These are phyloP conservation scores for Catajapyx aquilonaris DNA, from an alignment of 1,140 invertebrate species.

Conservation along the genomic window DNA sequence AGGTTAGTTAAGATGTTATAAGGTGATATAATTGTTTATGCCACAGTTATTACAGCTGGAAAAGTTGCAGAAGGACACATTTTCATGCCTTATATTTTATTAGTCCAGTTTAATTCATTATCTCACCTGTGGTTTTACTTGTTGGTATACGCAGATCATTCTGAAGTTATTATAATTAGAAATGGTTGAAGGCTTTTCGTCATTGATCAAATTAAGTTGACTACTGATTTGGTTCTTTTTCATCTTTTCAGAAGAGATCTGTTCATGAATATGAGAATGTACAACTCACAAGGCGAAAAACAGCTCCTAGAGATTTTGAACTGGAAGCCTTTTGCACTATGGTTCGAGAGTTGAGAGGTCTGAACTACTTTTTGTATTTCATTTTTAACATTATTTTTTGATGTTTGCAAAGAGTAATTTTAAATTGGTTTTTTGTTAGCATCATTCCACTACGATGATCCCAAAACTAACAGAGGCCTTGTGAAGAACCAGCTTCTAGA, in stretches of 20 bases:
- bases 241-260: conserved; percentile 9
- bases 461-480: conserved; percentile 50
- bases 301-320: conserved; percentile 42
- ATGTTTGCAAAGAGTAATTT: conserved; percentile 5
- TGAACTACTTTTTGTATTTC: conserved; percentile 14
- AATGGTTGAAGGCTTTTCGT: too few relatives aligned
- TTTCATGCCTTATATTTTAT: too few relatives aligned
- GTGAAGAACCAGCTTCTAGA: conserved; percentile 62
- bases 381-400: conserved; percentile 4
- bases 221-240: too few relatives aligned
- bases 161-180: too few relatives aligned
- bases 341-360: conserved; percentile 48
- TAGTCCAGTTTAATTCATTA: too few relatives aligned
- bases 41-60: too few relatives aligned
- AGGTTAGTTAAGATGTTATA: too few relatives aligned
- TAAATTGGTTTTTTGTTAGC: conserved; percentile 24
- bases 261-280: conserved; percentile 57
- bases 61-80: too few relatives aligned
- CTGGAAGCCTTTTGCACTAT: conserved; percentile 56
- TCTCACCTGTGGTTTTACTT: too few relatives aligned
- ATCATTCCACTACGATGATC: conserved; percentile 41
- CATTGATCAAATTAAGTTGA: too few relatives aligned
- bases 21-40: too few relatives aligned
- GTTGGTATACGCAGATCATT: too few relatives aligned
- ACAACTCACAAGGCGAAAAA: conserved; percentile 33